Percentiles rank a stretch among this genome's conserved stretches.
These are phyloP conservation scores for Acleris cristana DNA, from an alignment of 2,888 invertebrate genomes.

Conservation along the genomic window DNA sequence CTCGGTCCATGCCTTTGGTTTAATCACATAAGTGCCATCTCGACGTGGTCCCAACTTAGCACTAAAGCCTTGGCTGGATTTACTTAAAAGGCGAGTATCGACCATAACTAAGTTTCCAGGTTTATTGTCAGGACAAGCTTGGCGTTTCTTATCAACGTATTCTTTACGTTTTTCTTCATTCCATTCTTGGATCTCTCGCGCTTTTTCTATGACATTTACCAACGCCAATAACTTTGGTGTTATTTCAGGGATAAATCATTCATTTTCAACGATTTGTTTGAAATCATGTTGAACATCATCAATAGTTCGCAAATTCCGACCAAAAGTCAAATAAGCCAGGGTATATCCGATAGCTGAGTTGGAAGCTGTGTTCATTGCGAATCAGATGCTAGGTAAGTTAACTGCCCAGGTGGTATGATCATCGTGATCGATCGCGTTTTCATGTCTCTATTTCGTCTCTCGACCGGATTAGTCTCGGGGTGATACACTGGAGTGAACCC, in stretches of 20 bases:
- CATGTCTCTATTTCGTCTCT: slow-evolving; percentile 41
- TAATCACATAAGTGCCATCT: too few species aligned
- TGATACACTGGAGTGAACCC: background rate
- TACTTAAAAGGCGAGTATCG: too few species aligned
- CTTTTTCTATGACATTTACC: slow-evolving; percentile 1
- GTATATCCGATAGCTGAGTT: slow-evolving; percentile 1
- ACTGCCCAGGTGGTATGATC: slow-evolving; percentile 50
- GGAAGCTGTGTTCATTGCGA: slow-evolving; percentile 58
- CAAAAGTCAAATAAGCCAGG: slow-evolving; percentile 15
- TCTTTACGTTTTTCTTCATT: slow-evolving; percentile 9
- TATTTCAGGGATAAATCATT: slow-evolving; percentile 7
- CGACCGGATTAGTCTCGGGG: slow-evolving; percentile 40
- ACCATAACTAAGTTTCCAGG: too few species aligned
- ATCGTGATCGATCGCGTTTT: slow-evolving; percentile 39
- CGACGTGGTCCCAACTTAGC: too few species aligned
- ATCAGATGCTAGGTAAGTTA: slow-evolving; percentile 52
- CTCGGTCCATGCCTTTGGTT: too few species aligned
- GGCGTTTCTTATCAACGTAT: background rate
- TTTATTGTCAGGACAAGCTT: too few species aligned
- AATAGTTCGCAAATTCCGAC: slow-evolving; percentile 1
- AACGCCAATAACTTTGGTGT: background rate
- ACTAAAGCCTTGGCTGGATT: too few species aligned
- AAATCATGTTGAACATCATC: slow-evolving; percentile 2
- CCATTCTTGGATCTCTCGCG: slow-evolving; percentile 1
- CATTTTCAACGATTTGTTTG: background rate